A percentile compares a stretch with the other conserved stretches of the same genome.
Evolutionary conservation across 1,140 invertebrate species (phyloP).

Genomic region (Orchestia grillus): DNA sequence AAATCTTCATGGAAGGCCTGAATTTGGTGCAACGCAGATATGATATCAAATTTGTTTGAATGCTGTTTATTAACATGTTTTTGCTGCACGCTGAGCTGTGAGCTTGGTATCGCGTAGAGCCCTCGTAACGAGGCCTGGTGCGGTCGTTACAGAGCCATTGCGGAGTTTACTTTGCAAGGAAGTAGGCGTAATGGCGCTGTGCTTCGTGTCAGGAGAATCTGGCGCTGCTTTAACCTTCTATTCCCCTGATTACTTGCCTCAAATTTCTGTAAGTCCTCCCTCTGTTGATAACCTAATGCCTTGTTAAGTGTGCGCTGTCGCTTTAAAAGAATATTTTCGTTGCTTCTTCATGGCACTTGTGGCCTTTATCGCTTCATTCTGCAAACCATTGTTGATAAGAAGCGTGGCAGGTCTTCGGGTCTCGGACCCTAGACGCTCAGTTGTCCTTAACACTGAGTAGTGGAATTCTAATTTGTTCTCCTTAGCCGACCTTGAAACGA

Average conservation of each 20-base stretch:
- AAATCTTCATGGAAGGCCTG: neutral
- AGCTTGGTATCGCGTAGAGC: neutral
- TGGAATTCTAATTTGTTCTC: too few relatives aligned
- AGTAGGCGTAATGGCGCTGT: neutral
- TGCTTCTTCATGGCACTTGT: neutral
- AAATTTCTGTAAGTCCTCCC: neutral
- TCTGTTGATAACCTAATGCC: neutral
- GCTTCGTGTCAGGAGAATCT: neutral
- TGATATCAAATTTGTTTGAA: neutral
- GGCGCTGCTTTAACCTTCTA: neutral
- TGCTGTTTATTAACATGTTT: neutral
- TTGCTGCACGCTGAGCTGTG: neutral
- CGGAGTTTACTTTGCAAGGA: neutral
- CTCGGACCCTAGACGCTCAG: neutral
- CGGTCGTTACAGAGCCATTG: neutral
- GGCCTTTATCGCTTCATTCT: constrained; percentile 33
- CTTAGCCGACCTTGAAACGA: too few relatives aligned
- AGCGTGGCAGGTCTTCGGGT: neutral
- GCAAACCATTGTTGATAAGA: neutral
- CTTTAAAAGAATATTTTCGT: neutral
- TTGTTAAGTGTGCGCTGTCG: neutral
- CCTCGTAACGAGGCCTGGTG: neutral
- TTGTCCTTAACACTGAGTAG: neutral
- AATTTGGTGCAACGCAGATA: neutral
- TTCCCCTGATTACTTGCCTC: neutral